Conservation (phyloP, 1,140 invertebrate genomes). For the Acromyrmex charruanus region DNA sequence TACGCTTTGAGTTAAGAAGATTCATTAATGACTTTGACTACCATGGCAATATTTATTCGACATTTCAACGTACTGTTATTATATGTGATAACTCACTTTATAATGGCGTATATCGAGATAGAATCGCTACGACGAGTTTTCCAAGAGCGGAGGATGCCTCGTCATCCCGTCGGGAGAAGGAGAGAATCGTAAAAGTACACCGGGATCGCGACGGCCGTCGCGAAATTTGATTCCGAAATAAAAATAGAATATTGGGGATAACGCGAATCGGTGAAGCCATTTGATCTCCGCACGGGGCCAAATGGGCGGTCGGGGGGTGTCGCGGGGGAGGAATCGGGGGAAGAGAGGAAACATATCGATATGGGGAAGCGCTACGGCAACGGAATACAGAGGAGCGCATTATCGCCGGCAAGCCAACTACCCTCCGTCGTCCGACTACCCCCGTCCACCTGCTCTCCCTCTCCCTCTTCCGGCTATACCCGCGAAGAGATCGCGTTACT, state of each 20-base stretch:
- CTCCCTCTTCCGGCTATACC: slow-evolving; percentile 59
- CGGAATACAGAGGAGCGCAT: slow-evolving; percentile 85
- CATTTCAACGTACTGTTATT: background rate
- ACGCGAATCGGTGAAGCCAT: slow-evolving; percentile 87
- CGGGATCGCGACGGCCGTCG: slow-evolving; percentile 57
- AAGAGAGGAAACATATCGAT: slow-evolving; percentile 85
- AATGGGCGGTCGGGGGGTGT: slow-evolving; percentile 73
- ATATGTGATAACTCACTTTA: slow-evolving; percentile 34
- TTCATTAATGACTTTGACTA: background rate
- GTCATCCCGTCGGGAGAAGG: slow-evolving; percentile 17
- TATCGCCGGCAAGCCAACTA: slow-evolving; percentile 82
- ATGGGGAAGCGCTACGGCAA: slow-evolving; percentile 84
- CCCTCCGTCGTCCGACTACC: slow-evolving; percentile 63
- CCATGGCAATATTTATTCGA: background rate
- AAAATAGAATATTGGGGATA: slow-evolving; percentile 86
- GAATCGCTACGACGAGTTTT: slow-evolving; percentile 31
- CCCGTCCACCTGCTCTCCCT: background rate
- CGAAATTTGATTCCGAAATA: slow-evolving; percentile 86
- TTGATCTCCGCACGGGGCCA: slow-evolving; percentile 82
- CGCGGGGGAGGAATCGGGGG: slow-evolving; percentile 73
- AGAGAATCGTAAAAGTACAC: slow-evolving; percentile 67
- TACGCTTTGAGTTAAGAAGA: background rate
- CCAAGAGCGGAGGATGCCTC: background rate
- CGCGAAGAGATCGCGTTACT: slow-evolving; percentile 75
- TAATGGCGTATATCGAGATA: slow-evolving; percentile 29